These are phyloP conservation scores for Pseudochaenichthys georgianus DNA, from an alignment of 2,797 vertebrate genomes.

Conservation along the genomic window DNA sequence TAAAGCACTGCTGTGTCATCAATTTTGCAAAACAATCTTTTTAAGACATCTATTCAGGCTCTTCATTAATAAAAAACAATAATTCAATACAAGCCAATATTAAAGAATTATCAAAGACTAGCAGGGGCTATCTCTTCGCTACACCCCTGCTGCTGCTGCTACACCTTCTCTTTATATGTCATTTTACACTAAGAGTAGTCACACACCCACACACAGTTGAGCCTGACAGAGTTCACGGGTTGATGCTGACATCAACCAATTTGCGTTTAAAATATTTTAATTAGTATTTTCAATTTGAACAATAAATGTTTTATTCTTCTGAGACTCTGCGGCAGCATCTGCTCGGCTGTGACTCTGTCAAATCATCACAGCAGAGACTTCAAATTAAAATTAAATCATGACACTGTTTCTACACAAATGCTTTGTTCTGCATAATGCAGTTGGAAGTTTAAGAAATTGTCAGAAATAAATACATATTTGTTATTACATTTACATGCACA, in stretches of 20 bases:
- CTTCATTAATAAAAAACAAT: neutral
- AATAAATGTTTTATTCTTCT: conserved; percentile 46
- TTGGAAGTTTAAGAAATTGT: neutral
- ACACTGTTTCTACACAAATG: conserved; percentile 15
- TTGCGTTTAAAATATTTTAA: conserved; percentile 51
- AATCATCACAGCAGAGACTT: conserved; percentile 33
- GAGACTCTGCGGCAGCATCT: conserved; percentile 58
- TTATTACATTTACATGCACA: neutral
- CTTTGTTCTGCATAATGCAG: conserved; percentile 10
- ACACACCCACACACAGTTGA: conserved; percentile 20
- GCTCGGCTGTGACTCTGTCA: conserved; percentile 51
- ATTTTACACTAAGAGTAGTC: neutral
- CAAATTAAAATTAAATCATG: conserved; percentile 10
- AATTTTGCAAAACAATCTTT: no score
- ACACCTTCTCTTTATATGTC: conserved; percentile 1
- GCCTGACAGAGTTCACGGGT: conserved; percentile 8
- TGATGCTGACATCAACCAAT: conserved; percentile 22
- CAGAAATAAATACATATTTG: neutral
- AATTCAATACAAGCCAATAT: neutral
- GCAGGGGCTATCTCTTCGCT: neutral
- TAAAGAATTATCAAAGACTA: neutral
- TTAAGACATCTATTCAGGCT: neutral
- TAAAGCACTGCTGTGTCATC: neutral
- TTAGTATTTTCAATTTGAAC: conserved; percentile 50
- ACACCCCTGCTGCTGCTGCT: neutral